These are phyloP conservation scores for Choristoneura rosaceana DNA, from an alignment of 2,888 invertebrate genomes.

Conservation along the genomic window DNA sequence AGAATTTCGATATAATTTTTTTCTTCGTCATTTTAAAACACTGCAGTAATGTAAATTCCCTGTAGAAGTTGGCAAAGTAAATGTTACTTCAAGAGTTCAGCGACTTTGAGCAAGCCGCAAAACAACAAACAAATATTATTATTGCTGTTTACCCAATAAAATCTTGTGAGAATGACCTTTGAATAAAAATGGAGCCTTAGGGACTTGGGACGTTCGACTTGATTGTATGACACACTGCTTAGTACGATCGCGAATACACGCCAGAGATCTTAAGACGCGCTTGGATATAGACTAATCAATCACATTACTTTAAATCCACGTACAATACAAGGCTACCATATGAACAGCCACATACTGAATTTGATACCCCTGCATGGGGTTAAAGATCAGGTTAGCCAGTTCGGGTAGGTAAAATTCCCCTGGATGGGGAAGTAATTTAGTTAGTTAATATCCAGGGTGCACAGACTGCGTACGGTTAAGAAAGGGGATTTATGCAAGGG, in stretches of 20 bases:
- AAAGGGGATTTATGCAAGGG: no score
- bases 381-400: no score
- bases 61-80: not conserved
- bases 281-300: no score
- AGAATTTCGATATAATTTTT: not conserved
- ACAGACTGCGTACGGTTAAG: no score
- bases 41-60: not conserved
- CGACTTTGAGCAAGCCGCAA: slow-evolving; percentile 16
- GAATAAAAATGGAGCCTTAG: slow-evolving; percentile 39
- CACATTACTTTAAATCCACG: no score
- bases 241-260: not conserved
- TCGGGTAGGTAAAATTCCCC: no score
- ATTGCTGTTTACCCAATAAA: slow-evolving; percentile 37
- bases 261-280: not conserved
- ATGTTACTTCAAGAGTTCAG: not conserved
- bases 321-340: no score
- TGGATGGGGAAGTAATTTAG: no score
- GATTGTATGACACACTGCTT: slow-evolving; percentile 12
- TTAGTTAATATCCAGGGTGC: no score
- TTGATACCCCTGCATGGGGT: no score
- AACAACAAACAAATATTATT: slow-evolving; percentile 27
- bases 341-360: no score
- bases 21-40: not conserved
- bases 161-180: slow-evolving; percentile 39
- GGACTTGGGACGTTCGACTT: slow-evolving; percentile 28